These are phyloP conservation scores for Poecilia velifera DNA, from an alignment of 2,797 vertebrate genomes.

Conservation along the genomic window DNA sequence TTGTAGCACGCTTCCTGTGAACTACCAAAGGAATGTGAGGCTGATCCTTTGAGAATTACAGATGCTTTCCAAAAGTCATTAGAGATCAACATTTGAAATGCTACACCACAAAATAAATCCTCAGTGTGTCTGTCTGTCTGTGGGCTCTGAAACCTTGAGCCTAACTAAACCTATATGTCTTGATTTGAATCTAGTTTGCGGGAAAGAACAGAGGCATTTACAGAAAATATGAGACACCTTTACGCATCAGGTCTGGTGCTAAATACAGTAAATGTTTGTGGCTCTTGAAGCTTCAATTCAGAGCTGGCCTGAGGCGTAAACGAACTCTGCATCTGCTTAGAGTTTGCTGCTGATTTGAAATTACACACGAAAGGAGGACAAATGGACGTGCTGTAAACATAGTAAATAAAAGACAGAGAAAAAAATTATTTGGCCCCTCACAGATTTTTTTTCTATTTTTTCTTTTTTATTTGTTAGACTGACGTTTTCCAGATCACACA, in stretches of 20 bases:
- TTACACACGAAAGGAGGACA: background rate
- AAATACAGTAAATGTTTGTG: background rate
- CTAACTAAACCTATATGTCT: background rate
- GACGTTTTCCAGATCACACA: background rate
- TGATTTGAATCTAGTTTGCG: background rate
- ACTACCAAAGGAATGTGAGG: conserved; percentile 72
- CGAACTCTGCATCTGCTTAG: background rate
- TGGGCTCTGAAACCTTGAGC: conserved; percentile 7
- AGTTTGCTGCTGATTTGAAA: background rate
- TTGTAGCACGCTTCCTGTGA: conserved; percentile 79
- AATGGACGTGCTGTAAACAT: background rate
- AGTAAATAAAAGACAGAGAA: background rate
- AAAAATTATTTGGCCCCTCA: background rate
- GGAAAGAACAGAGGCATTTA: background rate
- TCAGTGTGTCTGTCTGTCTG: conserved; percentile 36
- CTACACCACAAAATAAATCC: conserved; percentile 27
- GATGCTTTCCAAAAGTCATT: conserved; percentile 61
- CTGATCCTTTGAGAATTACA: conserved; percentile 68
- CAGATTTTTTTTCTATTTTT: background rate
- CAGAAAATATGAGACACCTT: background rate
- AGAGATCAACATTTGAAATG: conserved; percentile 49
- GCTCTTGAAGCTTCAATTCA: background rate
- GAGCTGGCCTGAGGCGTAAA: too few species aligned
- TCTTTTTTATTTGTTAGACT: background rate
- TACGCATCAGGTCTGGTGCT: background rate